Evolutionary conservation across 1,140 invertebrate species (phyloP), one percentile per base, ranked within the genome.

Genomic region (Procambarus virginalis): DNA sequence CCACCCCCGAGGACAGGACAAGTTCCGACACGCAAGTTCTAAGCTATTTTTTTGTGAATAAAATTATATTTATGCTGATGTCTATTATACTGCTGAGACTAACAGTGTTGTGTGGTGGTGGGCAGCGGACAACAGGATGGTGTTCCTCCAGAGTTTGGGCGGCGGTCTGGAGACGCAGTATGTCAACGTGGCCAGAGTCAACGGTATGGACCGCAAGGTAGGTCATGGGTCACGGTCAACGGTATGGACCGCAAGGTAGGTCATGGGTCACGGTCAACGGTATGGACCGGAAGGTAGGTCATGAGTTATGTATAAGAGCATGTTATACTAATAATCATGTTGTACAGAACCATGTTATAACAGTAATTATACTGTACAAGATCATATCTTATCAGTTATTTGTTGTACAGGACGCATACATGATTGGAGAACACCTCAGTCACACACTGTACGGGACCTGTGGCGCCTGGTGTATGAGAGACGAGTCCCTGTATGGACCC

Each of bases 401-500:
- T 34, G 34, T 34, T 5, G 2, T 5, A 55, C 84, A 86, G 84
- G 51, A 86, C 20, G 84, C 84, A 1, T 86, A 86, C 60, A 3
- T 86, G 17, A 75, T 75, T 46, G 84, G 75, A 17, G 84, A 86
- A 34, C 55, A 86, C 22, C 84, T 2, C 73, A 78, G 51, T 4
- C 2, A 14, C 49, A 86, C 46, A 86, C 84, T 6, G 5, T 86
- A 75, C 2, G 34, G 0, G n/a, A 22, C 22, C 12, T 86, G 8
- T 86, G 84, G 84, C 49, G 51, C 1, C 84, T 86, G 14, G 76
- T 86, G 34, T 64, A 86, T 22, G 84, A 86, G 58, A 20, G 76
- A 5, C 2, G 34, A 0, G 46, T 86, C 2, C 20, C 75, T 6
- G 75, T 78, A 2, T 86, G 84, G 84, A 51, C 78, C 8, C 10